These are phyloP conservation scores for Pseudomyrmex sp. DNA, from an alignment of 1,140 invertebrate species.

Conservation along the genomic window DNA sequence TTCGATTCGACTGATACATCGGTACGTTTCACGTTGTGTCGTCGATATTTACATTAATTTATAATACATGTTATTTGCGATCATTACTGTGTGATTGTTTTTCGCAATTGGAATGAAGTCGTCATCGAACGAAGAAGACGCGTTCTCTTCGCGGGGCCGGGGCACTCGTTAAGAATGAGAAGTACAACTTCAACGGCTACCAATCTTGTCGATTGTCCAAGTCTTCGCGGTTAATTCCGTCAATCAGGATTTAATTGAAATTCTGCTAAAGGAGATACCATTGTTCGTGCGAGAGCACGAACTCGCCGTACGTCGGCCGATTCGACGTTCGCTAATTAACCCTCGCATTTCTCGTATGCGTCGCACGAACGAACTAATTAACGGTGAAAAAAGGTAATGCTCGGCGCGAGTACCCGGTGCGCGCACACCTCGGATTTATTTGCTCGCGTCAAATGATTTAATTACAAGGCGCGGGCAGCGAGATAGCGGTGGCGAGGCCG, in stretches of 20 bases:
- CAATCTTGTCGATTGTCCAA: slow-evolving; percentile 42
- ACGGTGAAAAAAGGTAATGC: slow-evolving; percentile 27
- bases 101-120: background rate
- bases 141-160: background rate
- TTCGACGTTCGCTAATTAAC: slow-evolving; percentile 50
- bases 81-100: background rate
- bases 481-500: background rate
- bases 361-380: slow-evolving; percentile 50
- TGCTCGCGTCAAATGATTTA: slow-evolving; percentile 54
- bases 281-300: slow-evolving; percentile 1
- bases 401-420: background rate
- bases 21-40: no score
- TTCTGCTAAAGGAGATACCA: slow-evolving; percentile 32
- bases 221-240: slow-evolving; percentile 9
- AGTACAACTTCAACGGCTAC: slow-evolving; percentile 19
- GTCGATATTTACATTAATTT: no score
- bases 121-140: background rate
- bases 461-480: slow-evolving; percentile 43
- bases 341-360: background rate
- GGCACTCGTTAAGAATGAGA: slow-evolving; percentile 22
- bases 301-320: slow-evolving; percentile 19
- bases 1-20: background rate
- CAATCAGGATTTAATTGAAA: slow-evolving; percentile 50
- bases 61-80: background rate
- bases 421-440: slow-evolving; percentile 45